Evolutionary conservation across 2,113 vertebrate genomes (phyloP).

Genomic region (Lepus timidus): DNA sequence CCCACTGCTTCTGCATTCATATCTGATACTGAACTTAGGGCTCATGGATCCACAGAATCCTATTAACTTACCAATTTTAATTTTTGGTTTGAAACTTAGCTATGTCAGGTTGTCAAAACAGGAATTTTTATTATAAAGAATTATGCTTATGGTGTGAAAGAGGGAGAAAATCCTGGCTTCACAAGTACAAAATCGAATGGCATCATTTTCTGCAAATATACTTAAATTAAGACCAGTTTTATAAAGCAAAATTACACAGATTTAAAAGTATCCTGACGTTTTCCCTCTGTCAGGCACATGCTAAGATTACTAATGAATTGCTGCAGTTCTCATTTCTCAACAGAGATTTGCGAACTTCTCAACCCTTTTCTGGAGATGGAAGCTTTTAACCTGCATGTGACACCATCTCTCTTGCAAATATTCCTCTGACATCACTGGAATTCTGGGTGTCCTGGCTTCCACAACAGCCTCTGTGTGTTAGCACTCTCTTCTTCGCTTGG

Average conservation of each 20-base stretch:
- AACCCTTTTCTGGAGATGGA: not conserved
- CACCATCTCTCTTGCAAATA: not conserved
- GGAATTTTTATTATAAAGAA: conserved; percentile 50
- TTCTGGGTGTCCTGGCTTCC: not conserved
- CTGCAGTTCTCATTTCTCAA: conserved; percentile 1
- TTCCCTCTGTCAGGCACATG: not conserved
- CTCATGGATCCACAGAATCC: not conserved
- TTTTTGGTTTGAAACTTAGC: conserved; percentile 57
- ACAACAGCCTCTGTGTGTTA: not conserved
- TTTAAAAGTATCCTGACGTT: not conserved
- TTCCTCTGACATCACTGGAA: not conserved
- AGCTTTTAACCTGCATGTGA: not conserved
- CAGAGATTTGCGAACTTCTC: not conserved
- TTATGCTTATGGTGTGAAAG: not conserved
- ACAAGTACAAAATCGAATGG: not conserved
- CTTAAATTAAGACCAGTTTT: not conserved
- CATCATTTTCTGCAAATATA: not conserved
- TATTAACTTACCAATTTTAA: conserved; percentile 48
- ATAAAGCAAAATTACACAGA: not conserved
- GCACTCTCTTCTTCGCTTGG: not conserved
- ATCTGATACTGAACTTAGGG: not conserved
- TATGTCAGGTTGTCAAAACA: conserved; percentile 38
- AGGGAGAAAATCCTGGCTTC: not conserved
- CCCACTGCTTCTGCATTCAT: not conserved
- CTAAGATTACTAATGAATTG: not conserved